Evolutionary conservation across 2,888 invertebrate species (phyloP), one percentile per base, ranked within the genome.

Genomic region (Allygus modestus): DNA sequence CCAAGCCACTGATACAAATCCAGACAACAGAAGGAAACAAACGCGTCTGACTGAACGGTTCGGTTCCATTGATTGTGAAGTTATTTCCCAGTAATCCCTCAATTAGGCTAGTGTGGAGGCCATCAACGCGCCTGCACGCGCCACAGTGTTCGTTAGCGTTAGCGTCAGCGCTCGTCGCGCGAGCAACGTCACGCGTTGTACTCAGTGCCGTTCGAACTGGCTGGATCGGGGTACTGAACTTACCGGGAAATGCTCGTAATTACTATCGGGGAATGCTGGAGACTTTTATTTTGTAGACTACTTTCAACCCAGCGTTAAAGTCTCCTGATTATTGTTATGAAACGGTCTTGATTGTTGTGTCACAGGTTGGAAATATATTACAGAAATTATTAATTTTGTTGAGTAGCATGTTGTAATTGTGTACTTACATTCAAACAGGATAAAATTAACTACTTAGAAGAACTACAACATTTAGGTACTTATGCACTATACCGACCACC

Each of bases 51-150:
- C 11, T 20, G 65, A 65, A 65, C 65, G 31, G 65, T 28, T 28
- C 65, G 20, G 65, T 28, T 28, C 31, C 65, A 65, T 28, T 65
- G 58, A 58, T 46, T 46, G 46, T 58, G 28, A 1, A 0, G 65
- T 28, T 65, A 65, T 65, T 65, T 65, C 65, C 65, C 65, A 15
- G 65, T 58, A 65, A 65, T 31, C 11, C 65, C 1, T 65, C 17
- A 65, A 65, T 54, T 54, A 54, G 54, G 2, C 15, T 2, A n/a
- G 20, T 23, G 20, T 2, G 15, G 46, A 11, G 9, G 46, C 17
- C 46, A 17, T 65, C 28, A 28, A 15, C 65, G 65, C 9, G 65
- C 65, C 65, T 5, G 26, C 65, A 65, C 65, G 65, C 31, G 65
- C 15, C 31, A 0, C 15, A 1, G 15, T 15, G 31, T 28, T 65